A percentile compares a stretch with the other conserved stretches of the same genome.
Evolutionary conservation across 2,888 invertebrate species (phyloP).

Genomic region (Scaptodrosophila latifasciaeformis): DNA sequence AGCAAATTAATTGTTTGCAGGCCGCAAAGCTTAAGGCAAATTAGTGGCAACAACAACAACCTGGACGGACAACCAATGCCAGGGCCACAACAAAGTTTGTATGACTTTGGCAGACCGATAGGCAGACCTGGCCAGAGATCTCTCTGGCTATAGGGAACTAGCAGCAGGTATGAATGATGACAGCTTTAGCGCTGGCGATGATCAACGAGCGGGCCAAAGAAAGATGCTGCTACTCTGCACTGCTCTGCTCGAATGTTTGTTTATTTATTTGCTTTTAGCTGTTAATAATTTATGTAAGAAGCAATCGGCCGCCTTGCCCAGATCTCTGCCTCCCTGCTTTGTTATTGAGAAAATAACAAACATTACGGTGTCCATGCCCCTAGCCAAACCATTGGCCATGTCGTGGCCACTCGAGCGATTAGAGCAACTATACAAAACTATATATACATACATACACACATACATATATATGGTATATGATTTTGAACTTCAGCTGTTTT

Average conservation of each 20-base stretch:
- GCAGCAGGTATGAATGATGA: slow-evolving; percentile 46
- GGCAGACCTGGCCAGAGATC: neutral
- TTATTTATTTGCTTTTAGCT: slow-evolving; percentile 65
- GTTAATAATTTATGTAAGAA: slow-evolving; percentile 70
- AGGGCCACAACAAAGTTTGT: slow-evolving; percentile 29
- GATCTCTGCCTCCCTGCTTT: neutral
- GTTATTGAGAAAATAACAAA: slow-evolving; percentile 66
- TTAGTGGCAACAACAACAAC: slow-evolving; percentile 2
- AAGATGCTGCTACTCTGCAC: slow-evolving; percentile 7
- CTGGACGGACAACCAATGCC: slow-evolving; percentile 33
- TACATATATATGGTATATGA: no score
- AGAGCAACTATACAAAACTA: no score
- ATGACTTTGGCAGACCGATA: neutral
- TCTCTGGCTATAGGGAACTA: slow-evolving; percentile 14
- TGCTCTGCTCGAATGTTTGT: slow-evolving; percentile 48
- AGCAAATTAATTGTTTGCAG: slow-evolving; percentile 45
- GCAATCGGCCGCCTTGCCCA: slow-evolving; percentile 7
- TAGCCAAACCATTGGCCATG: no score
- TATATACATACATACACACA: no score
- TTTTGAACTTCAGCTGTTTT: slow-evolving; percentile 23
- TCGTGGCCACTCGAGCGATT: neutral
- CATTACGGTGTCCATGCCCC: slow-evolving; percentile 29
- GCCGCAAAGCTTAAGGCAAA: slow-evolving; percentile 11
- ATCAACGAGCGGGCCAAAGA: slow-evolving; percentile 52
- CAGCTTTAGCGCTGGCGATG: slow-evolving; percentile 63